Base-by-base conservation (phyloP, 2,113 vertebrate genomes). In the Aegotheles bennettii region DNA sequence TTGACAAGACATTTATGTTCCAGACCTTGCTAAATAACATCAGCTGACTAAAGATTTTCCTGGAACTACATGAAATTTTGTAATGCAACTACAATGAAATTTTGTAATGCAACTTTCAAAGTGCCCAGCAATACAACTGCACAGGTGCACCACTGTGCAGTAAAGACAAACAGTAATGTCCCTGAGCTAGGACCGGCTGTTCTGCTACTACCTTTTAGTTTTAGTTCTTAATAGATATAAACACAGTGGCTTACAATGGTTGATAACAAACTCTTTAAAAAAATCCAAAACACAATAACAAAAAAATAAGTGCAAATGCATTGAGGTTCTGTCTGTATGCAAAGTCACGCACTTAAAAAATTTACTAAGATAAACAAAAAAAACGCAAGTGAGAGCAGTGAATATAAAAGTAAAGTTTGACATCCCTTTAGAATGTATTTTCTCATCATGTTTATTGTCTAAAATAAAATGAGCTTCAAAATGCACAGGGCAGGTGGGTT, bases 1-100 rank as follows among this genome's bases (percentile, higher is more conserved):
- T 2, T 71, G 43, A 54, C 28, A 51, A 57, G 40, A 16, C 33
- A n/a, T 80, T 89, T 85, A 51, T 54, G 20, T 78, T 82, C 25
- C 82, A 76, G 36, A 36, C 21, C 53, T 68, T 47, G 65, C 29
- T 80, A 94, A 95, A 91, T 74, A 54, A 33, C 42, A 36, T 43
- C 67, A 68, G 16, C 47, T 76, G 60, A 59, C 24, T 59, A 20
- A 93, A 54, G 33, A 84, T 63, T 78, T 83, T 70, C 56, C 54
- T 86, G 50, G 29, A 84, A 86, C 23, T 70, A 59, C 31, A 38
- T 21, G 50, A 48, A 64, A 70, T 86, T 78, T 42, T 80, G 56
- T 80, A 83, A 63, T 13, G 56, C 21, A 65, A 7, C 47, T 90
- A n/a, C n/a, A n/a, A 38, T 21, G 50, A 48, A 64, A 70, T 86